Conservation (phyloP, 2,888 invertebrate genomes). For the Melanchra persicariae region DNA sequence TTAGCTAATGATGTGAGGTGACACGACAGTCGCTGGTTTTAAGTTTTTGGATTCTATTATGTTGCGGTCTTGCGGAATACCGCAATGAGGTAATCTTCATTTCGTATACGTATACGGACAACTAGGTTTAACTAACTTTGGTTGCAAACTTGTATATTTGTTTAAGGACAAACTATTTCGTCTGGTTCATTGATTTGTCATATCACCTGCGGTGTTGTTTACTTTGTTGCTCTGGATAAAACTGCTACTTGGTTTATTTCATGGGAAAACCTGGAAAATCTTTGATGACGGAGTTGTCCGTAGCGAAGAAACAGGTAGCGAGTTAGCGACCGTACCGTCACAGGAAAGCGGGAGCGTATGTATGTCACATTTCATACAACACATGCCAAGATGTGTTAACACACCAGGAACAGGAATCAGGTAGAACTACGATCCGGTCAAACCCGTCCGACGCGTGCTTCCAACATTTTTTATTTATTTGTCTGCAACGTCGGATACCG, state of each 20-base stretch:
- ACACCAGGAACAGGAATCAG: constrained; percentile 90
- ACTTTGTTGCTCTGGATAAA: constrained; percentile 7
- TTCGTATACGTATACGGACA: neutral
- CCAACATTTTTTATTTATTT: constrained; percentile 91
- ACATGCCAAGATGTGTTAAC: constrained; percentile 81
- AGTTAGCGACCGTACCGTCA: neutral
- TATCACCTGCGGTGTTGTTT: neutral
- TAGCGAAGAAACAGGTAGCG: too few species aligned
- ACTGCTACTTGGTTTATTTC: neutral
- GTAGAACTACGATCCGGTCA: constrained; percentile 91
- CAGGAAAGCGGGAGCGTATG: constrained; percentile 24
- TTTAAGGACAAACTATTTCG: neutral
- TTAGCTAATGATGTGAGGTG: constrained; percentile 55
- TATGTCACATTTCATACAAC: constrained; percentile 73
- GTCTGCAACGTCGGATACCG: constrained; percentile 90
- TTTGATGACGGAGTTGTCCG: neutral
- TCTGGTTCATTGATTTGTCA: neutral
- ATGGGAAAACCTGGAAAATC: neutral
- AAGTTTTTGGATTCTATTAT: constrained; percentile 7
- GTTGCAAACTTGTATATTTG: neutral
- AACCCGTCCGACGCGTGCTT: constrained; percentile 91
- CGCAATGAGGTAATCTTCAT: constrained; percentile 8
- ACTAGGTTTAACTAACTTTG: neutral
- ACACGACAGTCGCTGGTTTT: constrained; percentile 22
- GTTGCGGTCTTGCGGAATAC: neutral